A percentile compares a stretch with the other conserved stretches of the same genome.
phyloP scores from a whole-genome alignment of 2,113 vertebrate species.

The Dinomys branickii region DNA sequence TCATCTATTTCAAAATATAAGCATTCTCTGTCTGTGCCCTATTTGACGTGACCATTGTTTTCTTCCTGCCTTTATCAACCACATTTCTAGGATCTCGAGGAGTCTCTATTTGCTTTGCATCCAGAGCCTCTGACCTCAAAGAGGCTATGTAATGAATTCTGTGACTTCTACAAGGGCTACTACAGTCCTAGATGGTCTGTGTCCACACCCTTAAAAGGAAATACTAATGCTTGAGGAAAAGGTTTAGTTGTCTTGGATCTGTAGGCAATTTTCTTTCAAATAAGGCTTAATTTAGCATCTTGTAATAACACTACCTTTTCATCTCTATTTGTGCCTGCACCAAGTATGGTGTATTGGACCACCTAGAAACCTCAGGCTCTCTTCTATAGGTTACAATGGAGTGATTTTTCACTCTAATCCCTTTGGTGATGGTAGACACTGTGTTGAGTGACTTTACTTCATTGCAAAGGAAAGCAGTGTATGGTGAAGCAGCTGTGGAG shows the following conservation, averaged over 20 bases:
- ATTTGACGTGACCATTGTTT: conserved; percentile 91
- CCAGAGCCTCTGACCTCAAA: conserved; percentile 82
- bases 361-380: neutral
- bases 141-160: conserved; percentile 85
- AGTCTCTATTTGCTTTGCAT: conserved; percentile 77
- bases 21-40: conserved; percentile 90
- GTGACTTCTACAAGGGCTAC: conserved; percentile 88
- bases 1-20: conserved; percentile 93
- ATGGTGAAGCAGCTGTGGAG: neutral
- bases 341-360: neutral
- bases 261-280: conserved; percentile 86
- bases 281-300: conserved; percentile 88
- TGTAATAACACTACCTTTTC: conserved; percentile 92
- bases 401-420: neutral
- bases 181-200: conserved; percentile 89
- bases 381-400: neutral
- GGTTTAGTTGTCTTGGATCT: conserved; percentile 86
- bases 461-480: neutral
- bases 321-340: neutral
- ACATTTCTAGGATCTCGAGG: conserved; percentile 66
- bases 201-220: conserved; percentile 85
- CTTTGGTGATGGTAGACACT: neutral
- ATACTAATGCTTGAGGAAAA: conserved; percentile 86
- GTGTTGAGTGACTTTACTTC: neutral
- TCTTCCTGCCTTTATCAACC: conserved; percentile 91